Conservation (phyloP, 2,888 invertebrate genomes). For the Monochamus alternatus region DNA sequence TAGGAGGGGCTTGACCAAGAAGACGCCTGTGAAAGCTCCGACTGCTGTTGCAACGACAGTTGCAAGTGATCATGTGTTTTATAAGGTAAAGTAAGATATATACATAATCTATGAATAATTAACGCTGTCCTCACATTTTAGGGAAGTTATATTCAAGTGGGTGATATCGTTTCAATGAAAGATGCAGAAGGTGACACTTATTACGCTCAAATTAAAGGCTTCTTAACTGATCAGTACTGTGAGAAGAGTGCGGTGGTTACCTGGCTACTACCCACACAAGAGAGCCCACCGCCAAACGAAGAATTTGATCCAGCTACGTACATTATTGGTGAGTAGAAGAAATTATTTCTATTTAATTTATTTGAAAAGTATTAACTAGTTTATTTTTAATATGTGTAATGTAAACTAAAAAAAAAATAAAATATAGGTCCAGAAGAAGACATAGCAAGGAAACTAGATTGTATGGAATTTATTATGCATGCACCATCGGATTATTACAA, state of each 20-base stretch:
- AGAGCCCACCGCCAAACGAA: slow-evolving; percentile 84
- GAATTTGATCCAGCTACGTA: slow-evolving; percentile 92
- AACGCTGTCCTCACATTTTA: slow-evolving; percentile 59
- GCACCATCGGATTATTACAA: slow-evolving; percentile 94
- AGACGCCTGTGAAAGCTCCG: slow-evolving; percentile 86
- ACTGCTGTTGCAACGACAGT: slow-evolving; percentile 86
- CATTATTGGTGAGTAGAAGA: slow-evolving; percentile 79
- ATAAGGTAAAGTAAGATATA: slow-evolving; percentile 73
- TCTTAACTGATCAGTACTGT: slow-evolving; percentile 93
- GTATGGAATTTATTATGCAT: slow-evolving; percentile 94
- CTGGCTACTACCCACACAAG: slow-evolving; percentile 91
- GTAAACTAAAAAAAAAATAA: too few relatives aligned
- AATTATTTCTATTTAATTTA: neutral
- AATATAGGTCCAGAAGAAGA: slow-evolving; percentile 90
- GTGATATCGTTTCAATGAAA: slow-evolving; percentile 91
- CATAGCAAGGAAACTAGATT: slow-evolving; percentile 86
- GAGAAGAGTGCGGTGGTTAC: slow-evolving; percentile 94
- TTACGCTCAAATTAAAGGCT: slow-evolving; percentile 92
- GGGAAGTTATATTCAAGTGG: slow-evolving; percentile 89
- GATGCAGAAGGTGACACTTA: slow-evolving; percentile 85
- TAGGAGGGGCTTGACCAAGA: slow-evolving; percentile 84
- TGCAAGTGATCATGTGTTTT: slow-evolving; percentile 85
- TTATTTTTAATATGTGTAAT: too few relatives aligned
- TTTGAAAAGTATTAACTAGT: too few relatives aligned
- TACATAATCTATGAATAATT: neutral